Conservation (phyloP, 1,140 invertebrate species). For the Chironomus tepperi region DNA sequence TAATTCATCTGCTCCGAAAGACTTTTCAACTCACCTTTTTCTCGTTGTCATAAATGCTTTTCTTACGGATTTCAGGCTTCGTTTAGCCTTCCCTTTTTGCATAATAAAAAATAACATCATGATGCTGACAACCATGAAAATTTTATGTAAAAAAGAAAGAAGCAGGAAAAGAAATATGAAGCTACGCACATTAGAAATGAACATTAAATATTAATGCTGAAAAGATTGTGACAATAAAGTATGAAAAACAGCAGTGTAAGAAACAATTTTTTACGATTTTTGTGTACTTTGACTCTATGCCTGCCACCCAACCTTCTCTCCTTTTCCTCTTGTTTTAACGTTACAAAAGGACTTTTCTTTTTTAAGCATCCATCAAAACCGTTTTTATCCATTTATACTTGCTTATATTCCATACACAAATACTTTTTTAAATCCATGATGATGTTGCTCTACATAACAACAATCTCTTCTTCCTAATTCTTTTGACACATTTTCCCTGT, state of each 20-base stretch:
- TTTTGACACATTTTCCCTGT: no score
- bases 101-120: slow-evolving; percentile 10
- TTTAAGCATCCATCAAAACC: background rate
- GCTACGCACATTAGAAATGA: slow-evolving; percentile 12
- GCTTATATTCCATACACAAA: no score
- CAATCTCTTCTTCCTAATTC: no score
- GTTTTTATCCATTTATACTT: no score
- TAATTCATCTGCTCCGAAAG: no score
- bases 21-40: no score
- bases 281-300: background rate
- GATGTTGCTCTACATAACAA: no score
- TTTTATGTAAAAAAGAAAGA: background rate
- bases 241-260: background rate
- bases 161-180: background rate
- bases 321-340: background rate
- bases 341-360: background rate
- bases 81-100: background rate
- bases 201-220: slow-evolving; percentile 14
- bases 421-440: no score
- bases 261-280: background rate
- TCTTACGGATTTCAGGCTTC: slow-evolving; percentile 11
- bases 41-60: background rate
- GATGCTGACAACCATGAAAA: slow-evolving; percentile 12
- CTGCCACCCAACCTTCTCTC: background rate
- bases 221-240: slow-evolving; percentile 14